Percentiles rank a stretch among this genome's conserved stretches.
phyloP scores from a whole-genome alignment of 2,797 vertebrate genomes.

The Strix occidentalis region DNA sequence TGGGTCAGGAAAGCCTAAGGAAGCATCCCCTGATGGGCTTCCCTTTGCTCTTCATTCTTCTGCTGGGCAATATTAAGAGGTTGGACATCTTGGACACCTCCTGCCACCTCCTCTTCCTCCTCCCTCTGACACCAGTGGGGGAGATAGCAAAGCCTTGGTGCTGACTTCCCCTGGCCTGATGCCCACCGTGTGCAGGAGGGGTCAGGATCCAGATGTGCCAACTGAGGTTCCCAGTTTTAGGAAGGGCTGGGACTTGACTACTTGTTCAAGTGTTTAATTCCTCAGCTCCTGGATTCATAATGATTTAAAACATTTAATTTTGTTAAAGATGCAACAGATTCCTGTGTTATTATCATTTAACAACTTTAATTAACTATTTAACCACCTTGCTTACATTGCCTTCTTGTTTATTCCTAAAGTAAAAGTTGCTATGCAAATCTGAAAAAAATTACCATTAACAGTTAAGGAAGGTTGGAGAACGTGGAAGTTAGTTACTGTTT shows the following conservation, averaged over 20 bases:
- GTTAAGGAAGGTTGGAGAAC: neutral
- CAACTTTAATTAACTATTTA: neutral
- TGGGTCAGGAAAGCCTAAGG: neutral
- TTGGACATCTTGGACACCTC: neutral
- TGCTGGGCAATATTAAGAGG: neutral
- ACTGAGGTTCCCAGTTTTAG: neutral
- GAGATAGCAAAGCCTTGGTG: neutral
- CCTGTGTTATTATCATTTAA: neutral
- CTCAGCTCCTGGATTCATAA: neutral
- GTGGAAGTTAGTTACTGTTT: neutral
- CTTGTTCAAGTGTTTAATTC: neutral
- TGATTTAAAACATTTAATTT: neutral
- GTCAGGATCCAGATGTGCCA: neutral
- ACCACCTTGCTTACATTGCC: neutral
- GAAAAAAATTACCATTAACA: neutral
- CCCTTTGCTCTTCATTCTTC: neutral
- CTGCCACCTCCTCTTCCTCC: neutral
- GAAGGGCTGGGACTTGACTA: neutral
- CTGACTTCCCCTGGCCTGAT: neutral
- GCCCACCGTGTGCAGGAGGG: neutral
- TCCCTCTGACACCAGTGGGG: accelerated
- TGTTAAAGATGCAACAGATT: neutral
- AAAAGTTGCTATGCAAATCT: neutral
- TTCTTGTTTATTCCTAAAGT: neutral
- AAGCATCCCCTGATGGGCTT: neutral